Evolutionary conservation across 1,140 invertebrate species (phyloP).

Genomic region (Drosophila parabipectinata): DNA sequence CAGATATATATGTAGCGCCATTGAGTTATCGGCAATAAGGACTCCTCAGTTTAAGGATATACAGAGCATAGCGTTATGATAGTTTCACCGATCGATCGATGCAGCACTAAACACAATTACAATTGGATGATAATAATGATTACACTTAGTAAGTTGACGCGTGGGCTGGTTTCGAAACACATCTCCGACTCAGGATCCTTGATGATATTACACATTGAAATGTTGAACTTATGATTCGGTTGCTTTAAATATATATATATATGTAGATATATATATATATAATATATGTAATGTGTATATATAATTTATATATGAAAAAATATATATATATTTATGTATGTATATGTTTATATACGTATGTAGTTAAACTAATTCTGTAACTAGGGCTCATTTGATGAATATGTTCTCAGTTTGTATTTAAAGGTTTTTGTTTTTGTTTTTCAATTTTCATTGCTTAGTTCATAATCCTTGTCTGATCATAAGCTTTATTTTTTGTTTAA

Average conservation of each 20-base stretch:
- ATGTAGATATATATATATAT: conserved; percentile 25
- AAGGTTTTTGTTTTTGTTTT: conserved; percentile 42
- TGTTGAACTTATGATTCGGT: conserved; percentile 51
- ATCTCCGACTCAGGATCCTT: conserved; percentile 28
- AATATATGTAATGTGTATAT: conserved; percentile 54
- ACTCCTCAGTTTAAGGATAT: conserved; percentile 29
- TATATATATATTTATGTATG: conserved; percentile 44
- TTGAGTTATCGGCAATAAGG: conserved; percentile 11
- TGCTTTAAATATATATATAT: conserved; percentile 19
- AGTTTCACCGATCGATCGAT: conserved; percentile 15
- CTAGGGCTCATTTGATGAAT: conserved; percentile 81
- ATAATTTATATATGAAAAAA: conserved; percentile 62
- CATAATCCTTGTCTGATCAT: conserved; percentile 10
- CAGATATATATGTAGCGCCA: conserved; percentile 41
- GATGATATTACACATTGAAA: conserved; percentile 57
- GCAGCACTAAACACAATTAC: conserved; percentile 49
- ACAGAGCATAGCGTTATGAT: conserved; percentile 16
- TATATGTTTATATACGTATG: conserved; percentile 43
- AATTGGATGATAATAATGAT: conserved; percentile 41
- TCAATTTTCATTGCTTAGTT: conserved; percentile 1
- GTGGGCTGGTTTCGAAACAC: conserved; percentile 50
- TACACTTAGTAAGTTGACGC: conserved; percentile 56
- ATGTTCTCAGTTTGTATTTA: conserved; percentile 76
- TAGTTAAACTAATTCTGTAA: conserved; percentile 80
- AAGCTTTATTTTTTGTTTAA: conserved; percentile 50